Evolutionary conservation across 2,797 vertebrate genomes (phyloP), one percentile per base, ranked within the genome.

Genomic region (Falco novaeseelandiae): DNA sequence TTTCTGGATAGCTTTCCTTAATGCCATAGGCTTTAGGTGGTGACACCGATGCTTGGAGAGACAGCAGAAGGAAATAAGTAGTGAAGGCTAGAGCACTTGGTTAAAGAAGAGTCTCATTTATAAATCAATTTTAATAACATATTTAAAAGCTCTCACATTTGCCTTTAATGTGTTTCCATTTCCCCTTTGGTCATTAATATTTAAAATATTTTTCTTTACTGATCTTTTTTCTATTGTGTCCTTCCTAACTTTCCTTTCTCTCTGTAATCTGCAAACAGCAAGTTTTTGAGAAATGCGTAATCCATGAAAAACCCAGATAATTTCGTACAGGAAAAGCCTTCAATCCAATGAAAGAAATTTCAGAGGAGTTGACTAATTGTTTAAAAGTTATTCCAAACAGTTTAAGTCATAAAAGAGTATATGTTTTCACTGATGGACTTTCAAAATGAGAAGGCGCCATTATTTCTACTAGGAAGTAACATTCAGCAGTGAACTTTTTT

Each of bases 91-190:
- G 92, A 95, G 92, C 96, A 87, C 61, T 44, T 96, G 95, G 89
- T 96, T 97, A 93, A 96, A 96, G 93, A 95, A 94, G 72, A 95
- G 49, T 91, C 96, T 96, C 93, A 96, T 97, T 97, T 97, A 96
- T 97, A 96, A 97, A 95, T 97, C 93, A 97, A 96, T 97, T 96
- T 97, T 95, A 97, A 97, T 97, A 97, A 95, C 97, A 97, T 97
- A 97, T 97, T 97, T 97, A 97, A 96, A 97, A 97, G 96, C 94
- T 95, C 93, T 97, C 92, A 96, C 97, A 97, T 97, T 96, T 96
- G 93, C 67, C 84, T 97, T 97, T 97, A 97, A 97, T 97, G 97
- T 96, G 90, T 95, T 97, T 97, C 93, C 95, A 97, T 96, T 97
- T 95, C 90, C 79, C 90, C 32, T 34, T 96, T 89, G 78, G 42